Percentiles rank a stretch among this genome's conserved stretches.
phyloP scores from a whole-genome alignment of 2,113 vertebrate species.

The Nannobrachium achirus region DNA sequence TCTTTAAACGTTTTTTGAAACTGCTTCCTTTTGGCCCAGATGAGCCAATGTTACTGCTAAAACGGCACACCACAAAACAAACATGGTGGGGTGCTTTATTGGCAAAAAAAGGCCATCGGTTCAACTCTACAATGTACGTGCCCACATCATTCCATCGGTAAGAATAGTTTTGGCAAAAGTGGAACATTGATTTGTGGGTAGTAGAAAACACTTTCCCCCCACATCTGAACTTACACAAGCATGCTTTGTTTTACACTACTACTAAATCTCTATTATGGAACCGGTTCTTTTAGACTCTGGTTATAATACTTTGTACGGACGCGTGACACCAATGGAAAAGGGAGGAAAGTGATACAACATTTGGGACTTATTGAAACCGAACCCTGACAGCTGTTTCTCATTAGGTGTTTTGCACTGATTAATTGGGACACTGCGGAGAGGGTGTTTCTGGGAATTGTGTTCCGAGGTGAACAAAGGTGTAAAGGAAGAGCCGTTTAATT shows the following conservation, averaged over 20 bases:
- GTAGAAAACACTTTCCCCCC: not conserved
- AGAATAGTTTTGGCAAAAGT: not conserved
- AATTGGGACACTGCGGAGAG: constrained; percentile 71
- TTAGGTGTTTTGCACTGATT: constrained; percentile 69
- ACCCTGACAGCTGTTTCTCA: constrained; percentile 62
- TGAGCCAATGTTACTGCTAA: not conserved
- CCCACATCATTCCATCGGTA: too few relatives aligned
- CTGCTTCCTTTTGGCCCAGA: not conserved
- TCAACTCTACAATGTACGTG: too few relatives aligned
- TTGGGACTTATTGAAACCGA: constrained; percentile 48
- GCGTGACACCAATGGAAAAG: not conserved
- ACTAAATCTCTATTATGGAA: not conserved
- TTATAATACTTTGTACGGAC: not conserved
- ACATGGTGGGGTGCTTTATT: too few relatives aligned
- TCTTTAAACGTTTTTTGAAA: not conserved
- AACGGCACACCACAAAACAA: too few relatives aligned
- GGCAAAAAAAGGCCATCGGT: too few relatives aligned
- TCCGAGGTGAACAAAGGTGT: constrained; percentile 63
- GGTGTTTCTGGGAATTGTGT: constrained; percentile 70
- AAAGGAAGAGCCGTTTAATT: constrained; percentile 78
- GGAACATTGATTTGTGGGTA: not conserved
- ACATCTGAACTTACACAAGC: not conserved
- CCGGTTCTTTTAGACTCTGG: constrained; percentile 8
- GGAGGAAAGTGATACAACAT: constrained; percentile 24
- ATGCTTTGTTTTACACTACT: not conserved